Evolutionary conservation across 1,140 invertebrate genomes (phyloP), one percentile per base, ranked within the genome.

Genomic region (Drosophila baimaii): DNA sequence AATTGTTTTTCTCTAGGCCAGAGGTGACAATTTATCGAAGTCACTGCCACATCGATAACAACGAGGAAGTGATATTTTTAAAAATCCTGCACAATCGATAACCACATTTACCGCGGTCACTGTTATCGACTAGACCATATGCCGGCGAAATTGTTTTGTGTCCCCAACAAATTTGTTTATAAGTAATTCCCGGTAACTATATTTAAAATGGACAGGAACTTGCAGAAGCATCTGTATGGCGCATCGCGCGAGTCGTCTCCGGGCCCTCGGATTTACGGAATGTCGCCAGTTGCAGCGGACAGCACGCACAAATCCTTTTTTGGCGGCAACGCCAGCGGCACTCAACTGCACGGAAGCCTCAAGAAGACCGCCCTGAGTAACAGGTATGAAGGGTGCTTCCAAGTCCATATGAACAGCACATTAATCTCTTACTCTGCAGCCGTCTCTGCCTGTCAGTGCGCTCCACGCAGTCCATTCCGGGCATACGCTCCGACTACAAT

Each of bases 401-500:
- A 6, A 8, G 2, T 8, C 5, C 13, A n/a, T 19, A 4, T 0
- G 3, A 19, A 17, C 0, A 35, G 17, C 12, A 21, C 13, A 15
- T 17, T 44, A 25, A 59, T 27, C 9, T 52, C 8, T 23, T 39
- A 2, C 15, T 25, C 25, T 62, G 90, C 19, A 95, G 94, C 47
- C 92, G 93, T 33, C 79, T 93, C 12, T 95, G 94, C 70, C 77
- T 94, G 9, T 95, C 95, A 0, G 94, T 93, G 12, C 93, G 94
- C 39, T 94, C 95, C 3, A 94, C 94, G 68, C 94, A 95, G 64
- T 94, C 94, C 3, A 93, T 95, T n/a, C 95, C 96, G 92, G 92
- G 96, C 12, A 94, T 97, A 47, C 94, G 95, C 75, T 95, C 95
- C 6, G 92, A 94, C n/a, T 93, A 93, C 66, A 95, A 95, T 81